A percentile compares a stretch with the other conserved stretches of the same genome.
phyloP scores from a whole-genome alignment of 1,140 invertebrate genomes.

The Drosophila ambigua region DNA sequence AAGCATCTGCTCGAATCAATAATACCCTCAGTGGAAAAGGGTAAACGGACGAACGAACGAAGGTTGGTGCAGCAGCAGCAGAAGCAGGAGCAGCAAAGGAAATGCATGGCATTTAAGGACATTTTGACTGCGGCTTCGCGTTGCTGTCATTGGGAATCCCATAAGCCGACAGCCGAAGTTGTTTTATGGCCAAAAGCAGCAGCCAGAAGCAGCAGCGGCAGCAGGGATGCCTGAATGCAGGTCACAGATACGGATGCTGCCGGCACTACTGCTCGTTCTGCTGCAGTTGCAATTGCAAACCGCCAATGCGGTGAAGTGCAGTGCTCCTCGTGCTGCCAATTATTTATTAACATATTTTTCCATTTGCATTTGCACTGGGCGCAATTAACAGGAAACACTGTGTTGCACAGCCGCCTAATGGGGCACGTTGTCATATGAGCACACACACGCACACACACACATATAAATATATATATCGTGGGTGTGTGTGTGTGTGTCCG shows the following conservation, averaged over 20 bases:
- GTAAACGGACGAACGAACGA: not conserved
- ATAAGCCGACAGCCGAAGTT: constrained; percentile 64
- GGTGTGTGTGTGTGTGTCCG: constrained; percentile 12
- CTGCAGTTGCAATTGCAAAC: constrained; percentile 23
- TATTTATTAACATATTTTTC: constrained; percentile 62
- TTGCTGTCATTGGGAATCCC: constrained; percentile 68
- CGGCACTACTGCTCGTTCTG: not conserved
- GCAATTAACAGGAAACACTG: constrained; percentile 52
- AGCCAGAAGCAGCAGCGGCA: not conserved
- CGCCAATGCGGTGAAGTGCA: too few species aligned
- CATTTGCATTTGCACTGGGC: constrained; percentile 49
- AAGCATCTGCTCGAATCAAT: too few species aligned
- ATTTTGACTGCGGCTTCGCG: constrained; percentile 69
- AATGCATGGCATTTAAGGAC: constrained; percentile 50
- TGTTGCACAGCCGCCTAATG: constrained; percentile 33
- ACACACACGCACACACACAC: constrained; percentile 1
- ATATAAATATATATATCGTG: not conserved
- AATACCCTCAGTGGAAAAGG: too few species aligned
- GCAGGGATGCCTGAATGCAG: constrained; percentile 36
- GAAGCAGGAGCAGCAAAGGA: too few species aligned
- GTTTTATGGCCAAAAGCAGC: constrained; percentile 44
- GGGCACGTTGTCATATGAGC: constrained; percentile 39
- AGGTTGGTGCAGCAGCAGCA: too few species aligned
- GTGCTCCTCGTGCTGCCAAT: constrained; percentile 46
- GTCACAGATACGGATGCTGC: constrained; percentile 47